Base-by-base conservation (phyloP, 2,888 invertebrate species). In the Andrena marginata region DNA sequence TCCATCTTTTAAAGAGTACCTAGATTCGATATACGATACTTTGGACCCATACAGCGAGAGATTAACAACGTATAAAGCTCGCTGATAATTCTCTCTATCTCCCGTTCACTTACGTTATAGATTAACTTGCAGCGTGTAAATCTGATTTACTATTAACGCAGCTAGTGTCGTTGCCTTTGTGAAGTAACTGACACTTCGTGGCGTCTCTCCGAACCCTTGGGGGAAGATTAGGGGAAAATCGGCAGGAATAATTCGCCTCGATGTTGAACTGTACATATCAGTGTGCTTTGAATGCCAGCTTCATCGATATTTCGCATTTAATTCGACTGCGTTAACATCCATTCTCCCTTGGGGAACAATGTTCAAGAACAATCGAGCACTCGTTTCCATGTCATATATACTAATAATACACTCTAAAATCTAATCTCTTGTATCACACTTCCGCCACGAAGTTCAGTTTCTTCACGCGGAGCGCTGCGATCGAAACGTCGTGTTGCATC, bases 161-260 rank as follows among this genome's bases (percentile, higher is more conserved):
- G 68, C 69, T 26, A 71, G 13, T 26, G 63, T 29, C 3, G 13
- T 23, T 3, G 49, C 29, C 70, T n/a, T 2, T 42, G 64, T 35
- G 72, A 29, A 80, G 20, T 78, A 49, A 78, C 78, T 80, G 72
- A 49, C 56, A 63, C 78, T 78, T 56, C 51, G 77, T 65, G 77
- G 64, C 56, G 23, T 10, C 54, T 67, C 8, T 1, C n/a, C n/a
- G 10, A 59, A 60, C 33, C 54, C 16, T 31, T 42, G 42, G 31
- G 49, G 31, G 62, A 62, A 48, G 29, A 71, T 35, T 33, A n/a
- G 6, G 16, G 1, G 0, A 35, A 60, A 42, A 42, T 35, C 35
- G 1, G 33, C 5, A 1, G 29, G 54, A 16, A 16, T n/a, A 56
- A 35, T 35, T 48, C 56, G 35, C 56, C 23, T 49, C 20, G 49